A percentile compares a stretch with the other conserved stretches of the same genome.
Conservation (phyloP, 2,113 vertebrate species). For the Heterotis niloticus region DNA sequence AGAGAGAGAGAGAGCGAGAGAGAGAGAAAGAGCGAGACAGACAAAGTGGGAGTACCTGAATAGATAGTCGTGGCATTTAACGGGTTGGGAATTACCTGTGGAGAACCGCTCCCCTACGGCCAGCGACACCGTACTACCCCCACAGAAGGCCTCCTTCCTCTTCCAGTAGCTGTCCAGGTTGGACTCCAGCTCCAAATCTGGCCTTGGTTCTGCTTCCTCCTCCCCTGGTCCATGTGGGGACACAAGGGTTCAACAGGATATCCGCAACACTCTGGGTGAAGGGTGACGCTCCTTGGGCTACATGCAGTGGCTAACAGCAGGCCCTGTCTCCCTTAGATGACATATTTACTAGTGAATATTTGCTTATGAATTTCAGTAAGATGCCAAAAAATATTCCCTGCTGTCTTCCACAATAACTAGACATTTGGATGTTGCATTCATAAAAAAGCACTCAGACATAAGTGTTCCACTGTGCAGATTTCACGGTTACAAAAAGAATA, state of each 20-base stretch:
- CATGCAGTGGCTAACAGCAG: neutral
- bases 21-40: no score
- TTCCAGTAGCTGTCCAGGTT: slow-evolving; percentile 58
- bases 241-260: slow-evolving; percentile 16
- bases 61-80: neutral
- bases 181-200: slow-evolving; percentile 36
- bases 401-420: no score
- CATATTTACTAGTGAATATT: no score
- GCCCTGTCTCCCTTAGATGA: no score
- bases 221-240: slow-evolving; percentile 43
- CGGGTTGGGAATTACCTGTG: slow-evolving; percentile 59
- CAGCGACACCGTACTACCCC: slow-evolving; percentile 58
- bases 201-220: slow-evolving; percentile 49
- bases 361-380: no score
- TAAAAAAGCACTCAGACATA: no score
- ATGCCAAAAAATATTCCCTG: no score
- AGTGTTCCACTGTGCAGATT: no score
- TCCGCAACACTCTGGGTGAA: neutral
- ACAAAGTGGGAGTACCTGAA: no score
- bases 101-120: slow-evolving; percentile 62
- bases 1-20: no score
- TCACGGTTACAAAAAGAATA: no score
- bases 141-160: slow-evolving; percentile 57
- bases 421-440: no score
- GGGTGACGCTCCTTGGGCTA: neutral